Base-by-base conservation (phyloP, 1,140 invertebrate genomes). In the Lineus longissimus region DNA sequence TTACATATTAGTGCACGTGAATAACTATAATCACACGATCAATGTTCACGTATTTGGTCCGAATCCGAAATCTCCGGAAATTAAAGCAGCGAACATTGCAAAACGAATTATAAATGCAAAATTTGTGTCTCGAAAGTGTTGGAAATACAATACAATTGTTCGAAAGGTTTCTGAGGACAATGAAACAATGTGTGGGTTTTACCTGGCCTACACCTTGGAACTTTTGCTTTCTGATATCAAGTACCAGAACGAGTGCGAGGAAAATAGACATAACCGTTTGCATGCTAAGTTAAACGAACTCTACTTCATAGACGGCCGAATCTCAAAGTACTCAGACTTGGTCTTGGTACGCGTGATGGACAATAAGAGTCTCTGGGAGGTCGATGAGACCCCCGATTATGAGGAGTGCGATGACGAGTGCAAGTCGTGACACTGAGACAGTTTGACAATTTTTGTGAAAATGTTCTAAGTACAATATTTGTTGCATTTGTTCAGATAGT, bases 151-250 rank as follows among this genome's bases (percentile, higher is more conserved):
- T n/a, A 51, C 47, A 6, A 51, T 4, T 51, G 47, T 51, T 27
- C 6, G 4, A n/a, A 4, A 51, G n/a, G 47, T 51, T 6, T 7
- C 6, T n/a, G 47, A 51, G 6, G n/a, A 51, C 47, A 51, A 51
- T 51, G 47, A 51, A 4, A 51, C 47, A 51, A 51, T 51, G 47
- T 6, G 47, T 51, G 47, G 47, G 4, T 51, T 51, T n/a, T 51
- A 51, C 25, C 6, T 51, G 47, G 6, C 47, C 6, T 51, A 51
- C 25, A 4, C n/a, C n/a, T 6, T 51, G 47, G 47, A 51, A n/a
- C 6, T 51, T 23, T n/a, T 51, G 9, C 47, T 51, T n/a, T 51
- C 47, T 6, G 47, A 51, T n/a, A 51, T 51, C 6, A 51, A 51
- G n/a, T 6, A 4, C 25, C n/a, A 4, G 6, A 51, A 51, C 6